A percentile compares a stretch with the other conserved stretches of the same genome.
Evolutionary conservation across 2,888 invertebrate genomes (phyloP).

Genomic region (Parnassius orleans): DNA sequence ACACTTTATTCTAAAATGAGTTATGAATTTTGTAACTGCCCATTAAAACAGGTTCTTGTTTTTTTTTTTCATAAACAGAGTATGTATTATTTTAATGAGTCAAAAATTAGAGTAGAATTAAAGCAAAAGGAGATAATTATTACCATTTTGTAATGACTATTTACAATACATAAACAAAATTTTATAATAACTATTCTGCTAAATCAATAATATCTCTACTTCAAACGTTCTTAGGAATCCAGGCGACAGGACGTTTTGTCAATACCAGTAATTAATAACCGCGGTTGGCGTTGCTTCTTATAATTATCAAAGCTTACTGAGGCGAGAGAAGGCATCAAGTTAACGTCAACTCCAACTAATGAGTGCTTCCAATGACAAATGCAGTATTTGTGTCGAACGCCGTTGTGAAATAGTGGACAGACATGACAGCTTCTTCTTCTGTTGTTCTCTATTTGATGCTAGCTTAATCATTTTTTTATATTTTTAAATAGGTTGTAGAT

Average conservation of each 20-base stretch:
- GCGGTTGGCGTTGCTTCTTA: slow-evolving; percentile 56
- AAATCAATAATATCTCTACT: slow-evolving; percentile 51
- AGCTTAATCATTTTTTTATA: neutral
- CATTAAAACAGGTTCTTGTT: too few relatives aligned
- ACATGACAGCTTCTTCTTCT: slow-evolving; percentile 38
- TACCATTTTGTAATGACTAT: slow-evolving; percentile 1
- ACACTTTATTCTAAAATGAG: slow-evolving; percentile 4
- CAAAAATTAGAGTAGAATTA: too few relatives aligned
- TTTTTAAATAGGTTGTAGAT: neutral
- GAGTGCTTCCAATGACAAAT: slow-evolving; percentile 74
- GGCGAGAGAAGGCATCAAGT: slow-evolving; percentile 67
- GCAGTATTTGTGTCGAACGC: slow-evolving; percentile 54
- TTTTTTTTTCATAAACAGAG: too few relatives aligned
- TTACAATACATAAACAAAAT: slow-evolving; percentile 5
- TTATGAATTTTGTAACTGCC: slow-evolving; percentile 3
- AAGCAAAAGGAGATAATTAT: neutral
- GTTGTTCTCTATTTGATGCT: slow-evolving; percentile 19
- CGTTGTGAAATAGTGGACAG: slow-evolving; percentile 51
- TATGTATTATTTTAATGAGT: too few relatives aligned
- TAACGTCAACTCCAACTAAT: slow-evolving; percentile 76
- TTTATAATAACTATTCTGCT: slow-evolving; percentile 36
- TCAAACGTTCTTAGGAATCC: slow-evolving; percentile 46
- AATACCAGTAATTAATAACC: slow-evolving; percentile 74
- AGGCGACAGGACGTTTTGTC: slow-evolving; percentile 60
- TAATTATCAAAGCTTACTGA: slow-evolving; percentile 73